phyloP scores from a whole-genome alignment of 2,113 vertebrate species.

The Xenopus tropicalis region UCB_Xtro_10.0 CM004450.2:12804501-12805000 shows the following conservation, averaged over 20 bases:
- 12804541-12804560: not conserved
- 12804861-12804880: too few relatives aligned
- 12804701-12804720: slow-evolving; percentile 9
- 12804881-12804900: too few relatives aligned
- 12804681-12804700: not conserved
- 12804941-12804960: not conserved
- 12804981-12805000: not conserved
- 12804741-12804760: not conserved
- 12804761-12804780: too few relatives aligned
- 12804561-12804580: not conserved
- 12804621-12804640: not conserved
- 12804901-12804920: not conserved
- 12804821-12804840: too few relatives aligned
- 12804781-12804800: too few relatives aligned
- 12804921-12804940: slow-evolving; percentile 1
- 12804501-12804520: not conserved
- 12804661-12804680: slow-evolving; percentile 6
- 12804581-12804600: slow-evolving; percentile 1
- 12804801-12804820: too few relatives aligned
- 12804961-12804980: not conserved
- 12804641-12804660: not conserved
- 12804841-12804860: too few relatives aligned
- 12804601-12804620: slow-evolving; percentile 9
- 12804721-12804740: not conserved
- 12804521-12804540: not conserved